phyloP scores from a whole-genome alignment of 2,797 vertebrate genomes.

The Epinephelus coioides region DNA sequence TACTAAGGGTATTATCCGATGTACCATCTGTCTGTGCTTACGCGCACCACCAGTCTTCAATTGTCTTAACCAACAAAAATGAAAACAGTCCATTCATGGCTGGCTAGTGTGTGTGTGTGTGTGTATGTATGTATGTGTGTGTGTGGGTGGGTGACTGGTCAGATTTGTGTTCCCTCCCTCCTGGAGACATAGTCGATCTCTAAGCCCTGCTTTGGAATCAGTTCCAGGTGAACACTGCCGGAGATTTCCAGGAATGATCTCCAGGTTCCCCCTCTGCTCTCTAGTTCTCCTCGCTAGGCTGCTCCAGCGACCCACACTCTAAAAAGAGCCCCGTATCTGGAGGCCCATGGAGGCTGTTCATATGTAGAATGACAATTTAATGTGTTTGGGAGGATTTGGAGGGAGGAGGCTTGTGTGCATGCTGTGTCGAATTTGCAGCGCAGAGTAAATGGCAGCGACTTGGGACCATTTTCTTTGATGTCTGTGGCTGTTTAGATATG shows the following conservation, averaged over 20 bases:
- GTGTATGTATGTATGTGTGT: constrained; percentile 18
- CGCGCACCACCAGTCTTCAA: constrained; percentile 57
- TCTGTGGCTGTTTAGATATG: constrained; percentile 16
- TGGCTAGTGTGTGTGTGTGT: constrained; percentile 9
- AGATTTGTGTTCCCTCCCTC: constrained; percentile 46
- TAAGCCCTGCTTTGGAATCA: constrained; percentile 72
- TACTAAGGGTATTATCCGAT: constrained; percentile 38
- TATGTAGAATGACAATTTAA: constrained; percentile 47
- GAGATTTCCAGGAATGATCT: constrained; percentile 74
- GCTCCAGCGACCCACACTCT: constrained; percentile 27
- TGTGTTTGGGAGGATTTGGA: neutral
- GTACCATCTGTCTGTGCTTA: constrained; percentile 69
- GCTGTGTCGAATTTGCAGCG: constrained; percentile 33
- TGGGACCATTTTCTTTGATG: constrained; percentile 2
- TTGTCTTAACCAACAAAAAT: constrained; percentile 65
- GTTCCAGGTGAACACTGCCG: constrained; percentile 81
- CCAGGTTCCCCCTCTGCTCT: constrained; percentile 32
- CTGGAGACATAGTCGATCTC: constrained; percentile 51
- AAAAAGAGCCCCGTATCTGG: constrained; percentile 19
- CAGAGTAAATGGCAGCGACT: constrained; percentile 28
- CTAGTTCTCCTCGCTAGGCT: constrained; percentile 36
- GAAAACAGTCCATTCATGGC: constrained; percentile 60
- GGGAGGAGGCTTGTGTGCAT: constrained; percentile 2
- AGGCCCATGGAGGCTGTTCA: constrained; percentile 44
- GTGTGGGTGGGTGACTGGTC: constrained; percentile 42